Conservation (phyloP, 64 coral and sea anemone genomes). For the Stylophora pistillata region DNA sequence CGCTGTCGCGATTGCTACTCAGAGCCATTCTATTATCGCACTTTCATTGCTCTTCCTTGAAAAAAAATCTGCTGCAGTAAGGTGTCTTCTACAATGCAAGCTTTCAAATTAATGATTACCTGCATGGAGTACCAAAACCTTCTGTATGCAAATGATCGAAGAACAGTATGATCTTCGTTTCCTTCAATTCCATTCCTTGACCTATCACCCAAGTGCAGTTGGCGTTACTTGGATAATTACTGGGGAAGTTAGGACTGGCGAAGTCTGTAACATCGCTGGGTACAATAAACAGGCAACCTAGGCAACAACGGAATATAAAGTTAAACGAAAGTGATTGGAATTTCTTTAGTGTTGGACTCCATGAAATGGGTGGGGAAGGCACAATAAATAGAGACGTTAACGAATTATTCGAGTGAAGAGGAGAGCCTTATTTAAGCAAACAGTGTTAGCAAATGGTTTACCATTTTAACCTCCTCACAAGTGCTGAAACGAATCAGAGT, state of each 20-base stretch:
- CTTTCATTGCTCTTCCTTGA: no score
- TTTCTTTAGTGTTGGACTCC: no score
- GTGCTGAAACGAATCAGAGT: no score
- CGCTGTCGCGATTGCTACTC: no score
- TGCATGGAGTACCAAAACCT: background rate
- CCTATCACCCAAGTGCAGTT: conserved; percentile 37
- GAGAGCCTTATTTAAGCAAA: no score
- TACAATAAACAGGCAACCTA: background rate
- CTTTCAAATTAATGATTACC: background rate
- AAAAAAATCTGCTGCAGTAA: no score
- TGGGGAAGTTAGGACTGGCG: conserved; percentile 20
- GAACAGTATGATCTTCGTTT: background rate
- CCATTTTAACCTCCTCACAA: no score
- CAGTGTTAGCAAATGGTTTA: no score
- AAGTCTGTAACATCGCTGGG: background rate
- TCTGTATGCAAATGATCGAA: conserved; percentile 21
- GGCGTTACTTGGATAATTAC: conserved; percentile 26
- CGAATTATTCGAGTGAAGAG: no score
- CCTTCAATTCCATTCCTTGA: background rate
- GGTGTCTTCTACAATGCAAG: background rate
- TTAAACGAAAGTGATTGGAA: background rate
- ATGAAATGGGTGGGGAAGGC: no score
- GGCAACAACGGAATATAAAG: background rate
- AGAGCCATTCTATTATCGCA: no score
- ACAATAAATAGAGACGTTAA: no score